phyloP scores from a whole-genome alignment of 2,797 vertebrate species.

The Borostomias antarcticus region DNA sequence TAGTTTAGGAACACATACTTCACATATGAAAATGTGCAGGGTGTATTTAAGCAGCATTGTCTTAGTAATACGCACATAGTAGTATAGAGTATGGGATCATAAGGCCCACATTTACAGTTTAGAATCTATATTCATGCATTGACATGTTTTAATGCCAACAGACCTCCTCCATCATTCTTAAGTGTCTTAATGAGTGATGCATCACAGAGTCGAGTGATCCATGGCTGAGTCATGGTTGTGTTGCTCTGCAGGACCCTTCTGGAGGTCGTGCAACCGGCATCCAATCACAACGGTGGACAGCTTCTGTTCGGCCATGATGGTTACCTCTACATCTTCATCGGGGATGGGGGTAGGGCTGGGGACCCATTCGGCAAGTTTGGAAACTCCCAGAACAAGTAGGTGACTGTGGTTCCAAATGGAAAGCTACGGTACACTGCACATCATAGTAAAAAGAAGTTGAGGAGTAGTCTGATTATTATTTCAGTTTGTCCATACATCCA shows the following conservation, averaged over 20 bases:
- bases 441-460: too few relatives aligned
- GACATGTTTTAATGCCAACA: too few relatives aligned
- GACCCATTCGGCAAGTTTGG: constrained; percentile 87
- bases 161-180: too few relatives aligned
- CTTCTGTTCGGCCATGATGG: constrained; percentile 82
- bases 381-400: constrained; percentile 85
- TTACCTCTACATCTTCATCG: constrained; percentile 84
- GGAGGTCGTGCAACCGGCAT: constrained; percentile 81
- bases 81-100: too few relatives aligned
- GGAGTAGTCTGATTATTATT: too few relatives aligned
- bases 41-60: too few relatives aligned
- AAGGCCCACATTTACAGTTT: too few relatives aligned
- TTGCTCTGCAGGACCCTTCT: constrained; percentile 72
- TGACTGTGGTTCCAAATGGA: too few relatives aligned
- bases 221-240: not conserved
- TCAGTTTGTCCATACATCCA: too few relatives aligned
- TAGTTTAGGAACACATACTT: not conserved
- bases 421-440: too few relatives aligned
- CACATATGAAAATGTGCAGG: not conserved
- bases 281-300: constrained; percentile 86
- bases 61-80: too few relatives aligned
- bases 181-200: not conserved
- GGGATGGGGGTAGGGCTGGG: constrained; percentile 81
- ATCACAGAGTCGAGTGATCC: not conserved
- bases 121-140: too few relatives aligned